Evolutionary conservation across 2,888 invertebrate genomes (phyloP), one percentile per base, ranked within the genome.

Genomic region (Diabrotica balteata): DNA sequence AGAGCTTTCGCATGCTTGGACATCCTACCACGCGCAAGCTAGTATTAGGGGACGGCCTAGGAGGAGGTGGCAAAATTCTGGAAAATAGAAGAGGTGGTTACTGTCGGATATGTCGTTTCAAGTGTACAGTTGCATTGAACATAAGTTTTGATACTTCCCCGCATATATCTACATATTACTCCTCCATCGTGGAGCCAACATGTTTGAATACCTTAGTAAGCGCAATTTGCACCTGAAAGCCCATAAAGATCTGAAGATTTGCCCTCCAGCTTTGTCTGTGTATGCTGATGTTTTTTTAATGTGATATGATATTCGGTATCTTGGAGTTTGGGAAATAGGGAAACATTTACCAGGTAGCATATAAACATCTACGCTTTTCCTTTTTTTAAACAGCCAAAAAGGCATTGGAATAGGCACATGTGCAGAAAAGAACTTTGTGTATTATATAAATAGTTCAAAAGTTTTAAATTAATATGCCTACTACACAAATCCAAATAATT

Each of bases 91-190:
- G 68, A 68, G 71, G 71, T 71, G 67, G 71, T 79, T 78, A 77
- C 80, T 79, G 80, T 80, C 79, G 77, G 76, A 79, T 77, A 78
- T 76, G 77, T 78, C 80, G 79, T 74, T 59, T 79, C 78, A 78
- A 79, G 78, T 78, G 76, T 79, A 79, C 76, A 73, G 78, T 70
- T 66, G 66, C 58, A 58, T 47, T 65, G 52, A 51, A 43, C 42
- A 59, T 59, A 50, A 59, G 51, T 50, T 59, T 57, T 57, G 55
- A 57, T 57, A 57, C 45, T 17, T 57, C 9, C 55, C 9, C 44
- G 55, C 17, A 45, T 45, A 57, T 45, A 57, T 57, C 55, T 57
- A 57, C 44, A 57, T 45, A 45, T 57, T 57, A 57, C 45, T 57
- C 55, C 55, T 32, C 32, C 17, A 55, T 55, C 55, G 44, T 55